Percentiles rank a stretch among this genome's conserved stretches.
Conservation (phyloP, 2,797 vertebrate genomes). For the Coregonus sp. region DNA sequence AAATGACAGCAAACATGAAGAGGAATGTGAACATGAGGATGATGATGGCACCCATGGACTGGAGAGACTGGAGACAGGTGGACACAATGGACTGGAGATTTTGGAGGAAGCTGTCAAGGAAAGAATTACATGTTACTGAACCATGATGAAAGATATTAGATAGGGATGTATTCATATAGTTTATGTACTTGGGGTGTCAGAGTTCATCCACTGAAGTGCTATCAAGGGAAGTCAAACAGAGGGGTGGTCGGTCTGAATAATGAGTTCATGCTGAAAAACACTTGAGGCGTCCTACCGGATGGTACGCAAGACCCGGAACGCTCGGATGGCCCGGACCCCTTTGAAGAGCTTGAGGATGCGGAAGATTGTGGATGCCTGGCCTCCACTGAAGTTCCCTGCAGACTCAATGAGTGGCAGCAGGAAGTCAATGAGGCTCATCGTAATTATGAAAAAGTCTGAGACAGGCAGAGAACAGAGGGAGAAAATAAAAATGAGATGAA, state of each 20-base stretch:
- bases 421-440: slow-evolving; percentile 49
- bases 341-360: slow-evolving; percentile 62
- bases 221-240: not conserved
- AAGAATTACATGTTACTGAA: not conserved
- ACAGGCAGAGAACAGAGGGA: not conserved
- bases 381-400: not conserved
- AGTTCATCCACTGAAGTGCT: not conserved
- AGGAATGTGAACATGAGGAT: slow-evolving; percentile 69
- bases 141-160: not conserved
- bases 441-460: not conserved
- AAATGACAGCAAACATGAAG: slow-evolving; percentile 65
- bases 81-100: slow-evolving; percentile 53
- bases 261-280: not conserved
- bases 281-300: slow-evolving; percentile 47
- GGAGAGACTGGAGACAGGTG: slow-evolving; percentile 38
- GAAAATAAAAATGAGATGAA: not conserved
- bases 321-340: slow-evolving; percentile 56
- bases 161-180: no score
- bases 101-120: slow-evolving; percentile 49
- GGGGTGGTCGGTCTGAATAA: not conserved
- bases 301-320: slow-evolving; percentile 52
- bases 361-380: slow-evolving; percentile 36
- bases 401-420: slow-evolving; percentile 10
- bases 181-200: not conserved
- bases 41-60: slow-evolving; percentile 57